Base-by-base conservation (phyloP, 2,888 invertebrate genomes). In the Caenorhabditis sp. region DNA sequence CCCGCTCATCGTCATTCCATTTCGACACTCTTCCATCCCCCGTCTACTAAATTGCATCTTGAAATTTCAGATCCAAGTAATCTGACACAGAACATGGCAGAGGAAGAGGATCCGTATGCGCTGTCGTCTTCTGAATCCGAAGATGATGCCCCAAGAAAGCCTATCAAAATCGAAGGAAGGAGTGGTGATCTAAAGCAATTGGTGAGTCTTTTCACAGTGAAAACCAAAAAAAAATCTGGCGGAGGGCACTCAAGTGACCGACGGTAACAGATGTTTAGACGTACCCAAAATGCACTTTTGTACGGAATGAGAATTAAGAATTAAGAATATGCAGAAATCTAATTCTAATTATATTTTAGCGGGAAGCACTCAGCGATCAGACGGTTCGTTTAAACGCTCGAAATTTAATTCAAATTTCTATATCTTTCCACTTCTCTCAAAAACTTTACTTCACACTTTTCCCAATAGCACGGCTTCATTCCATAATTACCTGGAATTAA, bases 31-130 rank as follows among this genome's bases (percentile, higher is more conserved):
- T 47, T 62, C 44, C 4, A 44, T 24, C 1, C 35, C 2, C 5
- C 18, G n/a, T 64, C 32, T 20, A 18, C 9, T 15, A 22, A 35
- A 24, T 56, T 22, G 40, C n/a, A 2, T 11, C 40, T 11, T 40
- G 2, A 13, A 5, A n/a, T 67, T 67, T 18, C 53, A 67, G 55
- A 20, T 65, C 22, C 20, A 18, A n/a, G 9, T 40, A 24, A 11
- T 20, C n/a, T 35, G 9, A 6, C 32, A 37, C n/a, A n/a, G 15
- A 61, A 28, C 20, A 89, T 89, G 89, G 83, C 89, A 61, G 89
- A 89, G 76, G 88, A 86, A 47, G 90, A 91, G 69, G 91, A 91
- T 87, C 91, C 91, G 18, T 91, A 91, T 77, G 91, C 90, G 47
- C 87, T 91, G 26, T 87, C 87, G 9, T 89, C 88, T 15, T 89